Evolutionary conservation across 2,113 vertebrate genomes (phyloP), one percentile per base, ranked within the genome.

Genomic region (Aix galericulata): DNA sequence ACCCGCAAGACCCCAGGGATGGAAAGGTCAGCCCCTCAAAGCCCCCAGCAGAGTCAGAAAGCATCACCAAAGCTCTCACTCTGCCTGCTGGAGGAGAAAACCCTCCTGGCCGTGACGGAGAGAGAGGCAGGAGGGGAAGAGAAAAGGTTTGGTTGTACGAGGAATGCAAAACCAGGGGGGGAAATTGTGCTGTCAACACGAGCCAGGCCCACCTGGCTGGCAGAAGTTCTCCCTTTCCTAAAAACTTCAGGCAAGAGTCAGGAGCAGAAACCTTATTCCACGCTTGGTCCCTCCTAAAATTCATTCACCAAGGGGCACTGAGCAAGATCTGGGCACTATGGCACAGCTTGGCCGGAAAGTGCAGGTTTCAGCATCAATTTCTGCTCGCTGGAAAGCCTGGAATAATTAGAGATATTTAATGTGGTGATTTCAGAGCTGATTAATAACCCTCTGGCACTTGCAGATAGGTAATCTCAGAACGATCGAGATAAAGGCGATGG

Each of bases 361-460:
- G 0, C 52, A 40, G 27, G 40, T 74, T 89, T 81, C 77, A 36
- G 5, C 17, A 62, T 55, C 36, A 3, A 89, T 82, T 82, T 52
- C 44, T 67, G 67, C 85, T 77, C 3, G 0, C 63, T 78, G 56
- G 62, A 92, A 88, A 73, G 53, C 72, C n/a, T 7, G 82, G 74
- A 93, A 94, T 44, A 74, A 68, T 92, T 95, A 94, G 69, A 69
- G 85, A 31, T 77, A 87, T 80, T 96, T 85, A 94, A 82, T 59
- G 87, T 62, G 82, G 86, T 69, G 38, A 80, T 93, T 96, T 91
- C 94, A 69, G 94, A 88, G 63, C 82, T 44, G 89, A 93, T 95
- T 94, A 97, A 95, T 32, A 36, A 96, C 93, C 72, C 82, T 79
- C n/a, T 1, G 0, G 48, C 64, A 83, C 86, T 53, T 52, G 64